Evolutionary conservation across 1,140 invertebrate species (phyloP).

Genomic region (Drosophila yakuba): DNA sequence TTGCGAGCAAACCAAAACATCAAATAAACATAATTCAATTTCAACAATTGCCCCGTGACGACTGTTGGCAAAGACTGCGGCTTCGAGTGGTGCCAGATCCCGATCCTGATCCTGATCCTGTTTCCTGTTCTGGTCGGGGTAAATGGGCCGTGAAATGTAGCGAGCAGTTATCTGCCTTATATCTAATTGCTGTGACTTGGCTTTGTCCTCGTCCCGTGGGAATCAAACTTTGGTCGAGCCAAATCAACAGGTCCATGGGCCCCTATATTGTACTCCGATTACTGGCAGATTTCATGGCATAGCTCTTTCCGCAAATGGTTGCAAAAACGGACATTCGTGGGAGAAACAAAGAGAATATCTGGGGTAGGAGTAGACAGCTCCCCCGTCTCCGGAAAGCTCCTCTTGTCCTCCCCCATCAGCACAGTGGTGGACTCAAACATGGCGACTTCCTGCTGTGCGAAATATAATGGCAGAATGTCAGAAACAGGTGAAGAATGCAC

Average conservation of each 20-base stretch:
- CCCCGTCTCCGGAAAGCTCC: not conserved
- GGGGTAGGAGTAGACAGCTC: not conserved
- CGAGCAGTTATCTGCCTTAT: slow-evolving; percentile 31
- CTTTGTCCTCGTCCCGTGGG: slow-evolving; percentile 56
- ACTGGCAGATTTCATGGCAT: slow-evolving; percentile 43
- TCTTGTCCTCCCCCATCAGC: not conserved
- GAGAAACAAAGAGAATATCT: not conserved
- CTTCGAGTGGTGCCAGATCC: slow-evolving; percentile 54
- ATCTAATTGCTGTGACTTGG: slow-evolving; percentile 50
- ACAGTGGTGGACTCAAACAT: slow-evolving; percentile 54
- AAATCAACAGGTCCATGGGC: slow-evolving; percentile 65
- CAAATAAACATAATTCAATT: slow-evolving; percentile 85
- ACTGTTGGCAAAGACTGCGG: slow-evolving; percentile 57
- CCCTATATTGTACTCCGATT: slow-evolving; percentile 61
- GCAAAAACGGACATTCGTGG: not conserved
- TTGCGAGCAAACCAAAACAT: slow-evolving; percentile 82
- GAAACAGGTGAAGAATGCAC: slow-evolving; percentile 67
- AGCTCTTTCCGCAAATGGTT: slow-evolving; percentile 39
- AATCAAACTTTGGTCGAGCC: slow-evolving; percentile 20
- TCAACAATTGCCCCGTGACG: slow-evolving; percentile 72
- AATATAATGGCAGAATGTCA: slow-evolving; percentile 76
- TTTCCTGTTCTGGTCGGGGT: slow-evolving; percentile 38
- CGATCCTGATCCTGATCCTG: slow-evolving; percentile 28
- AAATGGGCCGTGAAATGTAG: slow-evolving; percentile 68
- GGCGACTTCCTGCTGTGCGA: slow-evolving; percentile 69